Evolutionary conservation across 2,888 invertebrate species (phyloP), one percentile per base, ranked within the genome.

Genomic region (Lochmaea crataegi): DNA sequence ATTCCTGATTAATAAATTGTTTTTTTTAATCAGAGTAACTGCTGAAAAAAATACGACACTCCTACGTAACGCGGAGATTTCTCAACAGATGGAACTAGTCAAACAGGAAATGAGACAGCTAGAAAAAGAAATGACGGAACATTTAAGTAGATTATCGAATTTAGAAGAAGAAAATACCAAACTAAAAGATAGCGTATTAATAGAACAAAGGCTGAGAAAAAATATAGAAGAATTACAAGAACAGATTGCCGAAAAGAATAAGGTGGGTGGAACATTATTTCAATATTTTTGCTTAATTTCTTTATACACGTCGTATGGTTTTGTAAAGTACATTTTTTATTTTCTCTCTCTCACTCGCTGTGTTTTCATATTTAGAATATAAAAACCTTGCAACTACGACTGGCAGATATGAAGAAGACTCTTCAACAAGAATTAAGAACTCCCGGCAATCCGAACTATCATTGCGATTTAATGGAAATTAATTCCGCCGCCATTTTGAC

Each of bases 391-490:
- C 96, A 97, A 85, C 94, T 96, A 86, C 91, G 96, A 80, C 88
- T 97, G 85, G 90, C 92, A 22, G 97, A 97, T 84, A 92, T 97
- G 90, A 96, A 96, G 86, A 97, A 97, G 86, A 96, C 96, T 0
- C 88, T 97, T 67, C 96, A 97, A 84, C 90, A 94, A 77, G 97
- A 97, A 87, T 88, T 97, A 69, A 91, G 92, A 80, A 84, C 86
- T 2, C 85, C 86, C 2, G 82, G 83, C n/a, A 83, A 83, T 56
- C 86, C 88, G 10, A 87, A 88, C 41, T 86, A 88, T 65, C 92
- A 90, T 80, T 91, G 89, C 80, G 91, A 91, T 79, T 87, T 89
- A 2, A 87, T 90, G 60, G 83, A 85, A 53, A 77, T 80, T 51
- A 84, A 81, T 74, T 84, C 89, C 0, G 90, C 91, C 2, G 92